Evolutionary conservation across 2,888 invertebrate species (phyloP), one percentile per base, ranked within the genome.

Genomic region (Icerya purchasi): DNA sequence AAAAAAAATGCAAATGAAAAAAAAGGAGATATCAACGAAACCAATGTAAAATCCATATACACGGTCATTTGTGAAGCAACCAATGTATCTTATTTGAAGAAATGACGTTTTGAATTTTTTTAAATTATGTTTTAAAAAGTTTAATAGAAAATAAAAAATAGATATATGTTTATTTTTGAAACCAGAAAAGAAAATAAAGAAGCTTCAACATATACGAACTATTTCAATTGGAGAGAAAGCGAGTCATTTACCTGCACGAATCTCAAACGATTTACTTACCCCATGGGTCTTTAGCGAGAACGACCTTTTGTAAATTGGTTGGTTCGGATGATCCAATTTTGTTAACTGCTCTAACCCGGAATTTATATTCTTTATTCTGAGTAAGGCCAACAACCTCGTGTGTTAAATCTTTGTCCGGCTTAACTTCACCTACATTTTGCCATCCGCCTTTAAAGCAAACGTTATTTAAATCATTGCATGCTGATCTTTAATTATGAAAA

Each of bases 241-340:
- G 19, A 19, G 10, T 10, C 8, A 53, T 10, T 8, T 53, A 10
- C 19, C 21, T 21, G n/a, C 19, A 53, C 14, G 60, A 57, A 49
- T 2, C 50, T 49, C 24, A 53, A 36, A 51, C 56, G 24, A 18
- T 22, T 10, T 22, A 70, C 73, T 72, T 73, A 86, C 86, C 91
- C 90, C 92, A 96, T 65, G 94, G 94, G 78, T 96, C 93, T 73
- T 96, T 96, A 56, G 94, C 94, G 63, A 93, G 75, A 54, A 94
- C 83, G 14, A 86, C 82, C 70, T 89, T 90, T 66, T 78, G 84
- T 66, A 90, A 89, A 59, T 82, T 74, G 53, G 88, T 86, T 54
- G 93, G 92, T 70, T 94, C 93, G 69, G 93, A 92, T 58, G 87
- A 78, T 57, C 94, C 94, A 63, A 94, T 78, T 71, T 91, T 89